Evolutionary conservation across 2,113 vertebrate genomes (phyloP).

Genomic region (Ailurus styani): DNA sequence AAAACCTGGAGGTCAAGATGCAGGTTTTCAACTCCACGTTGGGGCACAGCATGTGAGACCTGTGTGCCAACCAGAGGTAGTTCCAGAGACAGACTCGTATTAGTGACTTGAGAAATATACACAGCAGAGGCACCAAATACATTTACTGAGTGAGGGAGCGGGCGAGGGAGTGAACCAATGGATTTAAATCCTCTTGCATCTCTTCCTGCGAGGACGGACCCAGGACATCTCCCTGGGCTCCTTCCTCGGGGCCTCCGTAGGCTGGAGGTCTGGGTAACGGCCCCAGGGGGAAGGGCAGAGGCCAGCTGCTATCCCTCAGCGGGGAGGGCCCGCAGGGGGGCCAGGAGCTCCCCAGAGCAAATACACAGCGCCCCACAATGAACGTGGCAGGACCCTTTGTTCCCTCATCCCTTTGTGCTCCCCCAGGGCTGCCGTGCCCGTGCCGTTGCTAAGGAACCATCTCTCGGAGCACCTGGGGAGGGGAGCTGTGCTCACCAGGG

Average conservation of each 20-base stretch:
- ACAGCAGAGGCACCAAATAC: not conserved
- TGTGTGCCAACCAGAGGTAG: not conserved
- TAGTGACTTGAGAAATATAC: not conserved
- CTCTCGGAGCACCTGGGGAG: not conserved
- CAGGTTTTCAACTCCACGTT: not conserved
- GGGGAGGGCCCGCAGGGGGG: not conserved
- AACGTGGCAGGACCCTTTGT: not conserved
- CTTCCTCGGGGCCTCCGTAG: not conserved
- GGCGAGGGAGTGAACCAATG: not conserved
- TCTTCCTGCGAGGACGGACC: not conserved
- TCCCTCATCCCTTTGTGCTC: not conserved
- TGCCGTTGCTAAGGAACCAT: not conserved
- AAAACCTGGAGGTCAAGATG: not conserved
- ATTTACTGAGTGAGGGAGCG: not conserved
- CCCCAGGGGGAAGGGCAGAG: not conserved
- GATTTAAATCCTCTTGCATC: not conserved
- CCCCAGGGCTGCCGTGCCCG: not conserved
- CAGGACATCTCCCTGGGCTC: not conserved
- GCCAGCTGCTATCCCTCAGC: not conserved
- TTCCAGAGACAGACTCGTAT: not conserved
- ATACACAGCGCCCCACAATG: not conserved
- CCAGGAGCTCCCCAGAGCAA: not conserved
- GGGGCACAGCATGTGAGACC: not conserved
- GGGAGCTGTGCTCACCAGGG: fast-evolving
- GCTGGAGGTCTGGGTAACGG: not conserved